phyloP scores from a whole-genome alignment of 2,113 vertebrate genomes.

The Herpetotheres cachinnans region DNA sequence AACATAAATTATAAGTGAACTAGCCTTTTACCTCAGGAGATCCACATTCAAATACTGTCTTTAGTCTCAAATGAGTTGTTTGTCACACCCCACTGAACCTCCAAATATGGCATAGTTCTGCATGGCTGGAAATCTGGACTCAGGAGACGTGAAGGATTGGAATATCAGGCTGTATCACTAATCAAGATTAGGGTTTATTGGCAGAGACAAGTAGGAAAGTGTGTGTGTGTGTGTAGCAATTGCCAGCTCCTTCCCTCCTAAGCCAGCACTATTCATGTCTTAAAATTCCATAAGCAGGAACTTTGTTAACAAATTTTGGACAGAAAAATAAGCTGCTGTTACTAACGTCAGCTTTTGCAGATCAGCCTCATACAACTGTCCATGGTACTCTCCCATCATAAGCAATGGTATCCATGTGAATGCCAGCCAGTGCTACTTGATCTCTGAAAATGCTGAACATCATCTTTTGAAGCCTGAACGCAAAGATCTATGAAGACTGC shows the following conservation, averaged over 20 bases:
- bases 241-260: neutral
- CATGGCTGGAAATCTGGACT: neutral
- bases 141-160: constrained; percentile 8
- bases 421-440: neutral
- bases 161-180: constrained; percentile 36
- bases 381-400: neutral
- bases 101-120: constrained; percentile 56
- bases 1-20: constrained; percentile 39
- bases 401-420: neutral
- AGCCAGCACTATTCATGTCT: neutral
- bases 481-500: neutral
- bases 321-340: neutral
- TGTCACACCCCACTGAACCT: constrained; percentile 45
- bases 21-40: constrained; percentile 52
- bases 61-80: constrained; percentile 61
- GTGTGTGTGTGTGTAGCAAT: neutral
- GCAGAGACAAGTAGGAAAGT: constrained; percentile 9
- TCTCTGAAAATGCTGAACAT: neutral
- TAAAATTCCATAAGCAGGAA: constrained; percentile 7
- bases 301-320: neutral
- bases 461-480: neutral
- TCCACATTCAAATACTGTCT: constrained; percentile 20
- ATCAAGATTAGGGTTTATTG: constrained; percentile 32
- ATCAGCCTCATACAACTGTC: neutral
- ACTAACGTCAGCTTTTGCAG: neutral